Base-by-base conservation (phyloP, 2,113 vertebrate genomes). In the Speoplatyrhinus poulsoni region DNA sequence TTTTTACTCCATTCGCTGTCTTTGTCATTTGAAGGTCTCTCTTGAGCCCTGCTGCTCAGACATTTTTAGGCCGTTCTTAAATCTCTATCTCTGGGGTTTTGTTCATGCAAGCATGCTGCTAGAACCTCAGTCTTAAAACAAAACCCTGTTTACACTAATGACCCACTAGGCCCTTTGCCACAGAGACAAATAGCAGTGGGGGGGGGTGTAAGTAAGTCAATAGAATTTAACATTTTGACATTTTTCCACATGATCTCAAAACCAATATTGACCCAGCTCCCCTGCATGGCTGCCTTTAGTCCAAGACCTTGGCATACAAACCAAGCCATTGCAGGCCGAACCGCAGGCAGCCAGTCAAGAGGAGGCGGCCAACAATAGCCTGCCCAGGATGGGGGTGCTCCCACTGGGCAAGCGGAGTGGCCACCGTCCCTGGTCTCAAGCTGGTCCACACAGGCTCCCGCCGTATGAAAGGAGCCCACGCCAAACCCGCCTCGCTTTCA, bases 81-180 rank as follows among this genome's bases (percentile, higher is more conserved):
- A 88, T 86, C 88, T 88, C 87, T 72, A 83, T 88, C 86, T 85
- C 81, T 57, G 69, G 19, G 53, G 87, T 93, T 53, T 92, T 92
- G 87, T 87, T 84, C 81, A 26, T 65, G 7, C 41, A 57, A 72
- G 55, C 85, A 92, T 91, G 94, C 93, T 79, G 89, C 92, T 90
- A 88, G 63, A 83, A 82, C 69, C 82, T 81, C 81, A 90, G 83
- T 87, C 7, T 4, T 89, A 93, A 95, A 89, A 95, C 93, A 94
- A 95, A 94, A 89, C 86, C 86, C 84, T 93, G 93, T 95, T 95
- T 94, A 92, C 92, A 90, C 93, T 94, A 93, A 92, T 86, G 85
- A 90, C 81, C 85, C 90, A 89, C 89, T 84, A 89, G 69, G 90
- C 87, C 85, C 84, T 87, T 91, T 88, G 89, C 81, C 81, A 82